These are phyloP conservation scores for Tipula vernalis DNA, from an alignment of 2,888 invertebrate genomes.

Conservation along the genomic window DNA sequence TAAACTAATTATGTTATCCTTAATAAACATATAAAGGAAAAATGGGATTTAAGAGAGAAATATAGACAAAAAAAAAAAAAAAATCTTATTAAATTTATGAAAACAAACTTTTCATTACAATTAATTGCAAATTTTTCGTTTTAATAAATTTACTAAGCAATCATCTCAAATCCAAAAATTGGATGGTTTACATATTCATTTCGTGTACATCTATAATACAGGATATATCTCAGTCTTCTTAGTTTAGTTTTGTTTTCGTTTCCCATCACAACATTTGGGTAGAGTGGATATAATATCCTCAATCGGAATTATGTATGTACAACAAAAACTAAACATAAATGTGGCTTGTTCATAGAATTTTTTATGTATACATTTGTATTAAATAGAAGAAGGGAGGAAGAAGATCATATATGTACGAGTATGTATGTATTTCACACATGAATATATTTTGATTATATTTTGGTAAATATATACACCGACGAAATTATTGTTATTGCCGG, in stretches of 20 bases:
- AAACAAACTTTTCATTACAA: neutral
- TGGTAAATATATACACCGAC: neutral
- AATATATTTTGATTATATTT: neutral
- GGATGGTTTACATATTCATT: neutral
- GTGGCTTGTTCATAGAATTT: neutral
- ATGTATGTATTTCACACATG: neutral
- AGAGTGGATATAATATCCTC: neutral
- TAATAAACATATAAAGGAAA: neutral
- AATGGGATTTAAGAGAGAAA: neutral
- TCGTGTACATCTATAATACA: neutral
- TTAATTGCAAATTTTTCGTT: neutral
- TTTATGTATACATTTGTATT: neutral
- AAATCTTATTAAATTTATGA: neutral
- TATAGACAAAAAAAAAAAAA: neutral
- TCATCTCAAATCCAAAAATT: neutral
- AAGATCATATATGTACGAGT: neutral
- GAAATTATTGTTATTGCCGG: neutral
- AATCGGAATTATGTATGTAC: neutral
- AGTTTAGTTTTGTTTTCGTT: neutral
- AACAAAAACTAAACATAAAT: neutral
- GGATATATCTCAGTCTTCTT: neutral
- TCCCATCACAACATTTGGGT: neutral
- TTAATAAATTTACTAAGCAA: neutral
- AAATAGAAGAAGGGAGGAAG: neutral
- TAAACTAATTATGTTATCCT: neutral